Evolutionary conservation across 2,888 invertebrate species (phyloP), one percentile per base, ranked within the genome.

Genomic region (Leucoptera coffeella): DNA sequence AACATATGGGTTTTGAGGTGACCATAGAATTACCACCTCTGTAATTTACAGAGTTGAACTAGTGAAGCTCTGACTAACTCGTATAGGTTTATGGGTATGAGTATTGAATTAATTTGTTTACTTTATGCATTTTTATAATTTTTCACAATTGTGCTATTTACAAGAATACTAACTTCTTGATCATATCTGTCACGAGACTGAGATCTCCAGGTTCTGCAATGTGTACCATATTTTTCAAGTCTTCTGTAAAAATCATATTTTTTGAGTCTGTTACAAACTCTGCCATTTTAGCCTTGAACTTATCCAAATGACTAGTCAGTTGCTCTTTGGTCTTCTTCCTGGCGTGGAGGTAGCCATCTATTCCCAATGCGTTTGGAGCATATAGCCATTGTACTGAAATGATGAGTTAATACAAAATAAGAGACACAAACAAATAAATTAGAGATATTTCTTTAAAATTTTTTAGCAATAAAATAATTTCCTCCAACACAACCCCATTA

Each of bases 211-310:
- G 74, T 31, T 82, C 76, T 3, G 77, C 75, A 27, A 89, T 49
- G 43, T 88, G 82, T 4, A 85, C 47, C 77, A 88, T 83, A 45
- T 84, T 85, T 50, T 88, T 89, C 8, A 90, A 57, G 53, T 90
- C 90, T 58, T 89, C 89, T 4, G 88, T 86, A 42, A 88, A 90
- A 34, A 90, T 75, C 75, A 86, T 77, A 36, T 73, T 77, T 32
- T 73, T 73, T 1, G 73, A 52, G 10, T 74, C 60, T 3, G 52
- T 38, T 1, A 77, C 56, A 47, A 78, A 82, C 27, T 80, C 76
- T 8, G 41, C 50, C 85, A 90, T 87, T 58, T 86, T 85, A 1
- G 47, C 38, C 30, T 74, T 73, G 47, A 89, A 89, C 33, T 78
- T 79, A 1, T 80, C 80, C 15, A 67, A 45, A 35, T 80, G 73